A percentile compares a stretch with the other conserved stretches of the same genome.
Conservation (phyloP, 2,797 vertebrate genomes). For the Onychomys torridus region DNA sequence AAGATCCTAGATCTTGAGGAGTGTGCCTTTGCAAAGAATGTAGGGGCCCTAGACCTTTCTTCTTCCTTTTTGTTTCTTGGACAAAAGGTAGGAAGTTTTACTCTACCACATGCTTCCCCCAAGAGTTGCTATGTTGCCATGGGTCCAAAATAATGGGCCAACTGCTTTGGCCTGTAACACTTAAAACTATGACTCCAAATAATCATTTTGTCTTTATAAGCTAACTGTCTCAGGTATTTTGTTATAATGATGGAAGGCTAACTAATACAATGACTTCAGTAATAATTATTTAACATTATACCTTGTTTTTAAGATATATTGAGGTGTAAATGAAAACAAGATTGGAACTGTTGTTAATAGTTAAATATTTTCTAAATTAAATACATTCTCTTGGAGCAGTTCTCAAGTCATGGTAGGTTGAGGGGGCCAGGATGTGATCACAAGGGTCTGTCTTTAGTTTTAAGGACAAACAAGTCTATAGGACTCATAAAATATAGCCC, state of each 20-base stretch:
- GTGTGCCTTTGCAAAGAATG: background rate
- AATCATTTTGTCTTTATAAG: background rate
- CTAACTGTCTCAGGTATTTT: background rate
- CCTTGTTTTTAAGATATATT: constrained; percentile 6
- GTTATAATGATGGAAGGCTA: background rate
- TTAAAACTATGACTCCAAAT: background rate
- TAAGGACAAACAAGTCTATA: background rate
- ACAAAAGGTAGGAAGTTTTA: background rate
- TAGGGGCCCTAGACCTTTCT: background rate
- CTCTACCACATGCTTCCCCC: background rate
- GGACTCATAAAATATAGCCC: background rate
- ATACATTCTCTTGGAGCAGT: background rate
- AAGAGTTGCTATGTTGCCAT: background rate
- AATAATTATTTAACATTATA: background rate
- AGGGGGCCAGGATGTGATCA: background rate
- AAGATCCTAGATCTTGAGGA: background rate
- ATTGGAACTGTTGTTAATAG: background rate
- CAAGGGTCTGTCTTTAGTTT: background rate
- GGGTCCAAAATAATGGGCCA: background rate
- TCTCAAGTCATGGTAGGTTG: background rate
- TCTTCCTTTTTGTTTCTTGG: background rate
- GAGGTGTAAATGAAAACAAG: constrained; percentile 3
- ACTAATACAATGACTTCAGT: constrained; percentile 24
- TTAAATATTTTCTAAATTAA: background rate
- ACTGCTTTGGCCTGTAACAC: background rate